Evolutionary conservation across 1,140 invertebrate species (phyloP).

Genomic region (Diabrotica undecimpunctata): DNA sequence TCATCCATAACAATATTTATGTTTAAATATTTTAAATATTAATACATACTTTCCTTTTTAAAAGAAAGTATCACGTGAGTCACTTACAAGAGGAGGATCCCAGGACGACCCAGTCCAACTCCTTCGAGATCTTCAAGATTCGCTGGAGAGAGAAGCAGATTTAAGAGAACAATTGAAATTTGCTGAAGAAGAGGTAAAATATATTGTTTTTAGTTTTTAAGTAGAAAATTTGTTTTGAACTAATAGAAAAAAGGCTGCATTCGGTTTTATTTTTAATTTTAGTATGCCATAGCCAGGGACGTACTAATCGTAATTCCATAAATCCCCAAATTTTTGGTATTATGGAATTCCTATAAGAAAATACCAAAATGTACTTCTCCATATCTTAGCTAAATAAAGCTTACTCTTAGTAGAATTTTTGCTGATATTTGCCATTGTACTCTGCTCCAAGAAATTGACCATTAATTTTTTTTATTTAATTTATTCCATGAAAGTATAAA

Average conservation of each 20-base stretch:
- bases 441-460: no score
- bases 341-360: no score
- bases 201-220: background rate
- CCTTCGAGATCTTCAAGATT: conserved; percentile 82
- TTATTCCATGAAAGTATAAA: no score
- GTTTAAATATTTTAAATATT: no score
- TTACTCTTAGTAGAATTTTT: no score
- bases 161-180: conserved; percentile 85
- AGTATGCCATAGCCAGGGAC: no score
- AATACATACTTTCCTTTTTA: conserved; percentile 13
- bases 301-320: no score
- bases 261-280: background rate
- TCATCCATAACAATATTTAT: conserved; percentile 9
- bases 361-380: no score
- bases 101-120: conserved; percentile 77
- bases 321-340: no score
- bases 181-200: conserved; percentile 78
- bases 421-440: no score
- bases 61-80: conserved; percentile 64
- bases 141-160: conserved; percentile 88
- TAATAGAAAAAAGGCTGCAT: background rate
- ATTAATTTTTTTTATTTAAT: no score
- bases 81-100: conserved; percentile 66
- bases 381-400: no score
- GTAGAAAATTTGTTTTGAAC: background rate